These are phyloP conservation scores for Pseudochirops cupreus DNA, from an alignment of 2,797 vertebrate genomes.

Conservation along the genomic window DNA sequence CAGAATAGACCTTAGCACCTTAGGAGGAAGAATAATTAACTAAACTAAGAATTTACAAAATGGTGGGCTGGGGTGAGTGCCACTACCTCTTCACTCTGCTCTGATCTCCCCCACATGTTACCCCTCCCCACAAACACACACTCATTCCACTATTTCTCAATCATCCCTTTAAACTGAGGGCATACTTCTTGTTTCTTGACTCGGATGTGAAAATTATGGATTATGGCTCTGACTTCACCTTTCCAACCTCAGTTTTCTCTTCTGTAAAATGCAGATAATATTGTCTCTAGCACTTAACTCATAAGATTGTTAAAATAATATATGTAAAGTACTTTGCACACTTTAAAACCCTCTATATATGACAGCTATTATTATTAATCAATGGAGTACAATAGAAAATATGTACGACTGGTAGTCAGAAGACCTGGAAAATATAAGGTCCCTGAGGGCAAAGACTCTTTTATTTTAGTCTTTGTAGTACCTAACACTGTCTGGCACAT, in stretches of 20 bases:
- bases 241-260: not conserved
- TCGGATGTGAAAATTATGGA: not conserved
- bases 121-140: too few species aligned
- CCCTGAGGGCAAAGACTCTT: not conserved
- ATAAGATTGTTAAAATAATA: not conserved
- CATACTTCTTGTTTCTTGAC: not conserved
- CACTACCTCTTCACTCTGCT: too few species aligned
- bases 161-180: not conserved
- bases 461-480: not conserved
- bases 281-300: not conserved
- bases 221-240: not conserved
- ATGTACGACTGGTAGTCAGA: not conserved
- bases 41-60: too few species aligned
- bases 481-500: not conserved
- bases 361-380: not conserved
- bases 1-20: too few species aligned
- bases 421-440: not conserved
- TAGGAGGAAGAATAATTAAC: too few species aligned
- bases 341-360: not conserved
- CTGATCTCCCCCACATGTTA: too few species aligned
- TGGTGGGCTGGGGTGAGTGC: too few species aligned
- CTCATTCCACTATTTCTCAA: not conserved
- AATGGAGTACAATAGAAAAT: not conserved
- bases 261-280: not conserved
- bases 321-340: not conserved